Evolutionary conservation across 2,888 invertebrate species (phyloP).

Genomic region (Meiosimyza decipiens): DNA sequence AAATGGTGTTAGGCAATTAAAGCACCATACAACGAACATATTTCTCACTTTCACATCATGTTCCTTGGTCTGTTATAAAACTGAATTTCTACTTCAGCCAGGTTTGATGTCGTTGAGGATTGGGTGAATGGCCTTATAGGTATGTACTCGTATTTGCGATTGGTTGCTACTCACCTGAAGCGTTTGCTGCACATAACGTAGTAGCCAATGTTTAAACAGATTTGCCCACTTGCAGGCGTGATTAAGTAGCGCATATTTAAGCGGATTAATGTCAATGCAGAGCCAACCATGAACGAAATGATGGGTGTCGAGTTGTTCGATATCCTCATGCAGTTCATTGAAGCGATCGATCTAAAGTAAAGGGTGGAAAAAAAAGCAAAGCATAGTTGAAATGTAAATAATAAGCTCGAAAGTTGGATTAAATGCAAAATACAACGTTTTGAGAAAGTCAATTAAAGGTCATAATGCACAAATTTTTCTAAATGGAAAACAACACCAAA

Average conservation of each 20-base stretch:
- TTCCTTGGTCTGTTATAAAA: no score
- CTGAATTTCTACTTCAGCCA: no score
- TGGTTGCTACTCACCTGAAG: constrained; percentile 58
- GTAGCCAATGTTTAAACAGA: constrained; percentile 85
- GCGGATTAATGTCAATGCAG: constrained; percentile 78
- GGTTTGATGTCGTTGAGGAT: no score
- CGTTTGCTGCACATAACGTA: constrained; percentile 82
- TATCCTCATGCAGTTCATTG: constrained; percentile 59
- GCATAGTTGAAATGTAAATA: not conserved
- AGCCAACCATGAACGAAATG: constrained; percentile 82
- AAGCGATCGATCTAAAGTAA: constrained; percentile 61
- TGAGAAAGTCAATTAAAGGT: no score
- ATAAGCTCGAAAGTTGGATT: not conserved
- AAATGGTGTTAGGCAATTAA: no score
- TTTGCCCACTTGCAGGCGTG: constrained; percentile 90
- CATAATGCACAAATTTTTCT: no score
- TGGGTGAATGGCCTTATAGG: no score
- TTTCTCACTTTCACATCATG: no score
- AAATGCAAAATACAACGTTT: no score
- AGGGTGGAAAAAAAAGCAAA: not conserved
- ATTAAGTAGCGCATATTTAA: constrained; percentile 87
- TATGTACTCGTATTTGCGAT: no score
- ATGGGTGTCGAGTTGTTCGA: constrained; percentile 67
- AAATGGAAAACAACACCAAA: no score
- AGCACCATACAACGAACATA: no score